These are phyloP conservation scores for Yponomeuta plumbellus DNA, from an alignment of 2,888 invertebrate species.

Conservation along the genomic window DNA sequence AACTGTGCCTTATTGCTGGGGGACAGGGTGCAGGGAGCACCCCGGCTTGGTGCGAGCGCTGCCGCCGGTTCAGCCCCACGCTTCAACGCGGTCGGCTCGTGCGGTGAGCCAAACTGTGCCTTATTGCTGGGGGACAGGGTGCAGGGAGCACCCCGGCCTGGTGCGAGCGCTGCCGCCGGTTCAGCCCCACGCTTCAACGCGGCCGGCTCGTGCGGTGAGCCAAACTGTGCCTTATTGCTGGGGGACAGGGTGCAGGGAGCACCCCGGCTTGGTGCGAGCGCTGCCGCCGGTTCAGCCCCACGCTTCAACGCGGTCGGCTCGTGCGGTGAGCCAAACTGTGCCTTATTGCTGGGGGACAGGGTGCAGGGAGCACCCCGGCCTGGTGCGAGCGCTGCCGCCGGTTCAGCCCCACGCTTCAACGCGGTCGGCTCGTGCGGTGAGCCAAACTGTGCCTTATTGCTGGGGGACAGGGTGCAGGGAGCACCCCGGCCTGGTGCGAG, in stretches of 20 bases:
- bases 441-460: conserved; percentile 66
- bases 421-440: conserved; percentile 27
- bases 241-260: conserved; percentile 41
- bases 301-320: conserved; percentile 39
- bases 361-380: conserved; percentile 81
- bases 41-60: conserved; percentile 83
- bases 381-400: conserved; percentile 81
- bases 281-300: conserved; percentile 82
- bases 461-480: conserved; percentile 63
- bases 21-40: conserved; percentile 64
- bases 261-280: conserved; percentile 87
- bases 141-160: conserved; percentile 85
- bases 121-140: neutral
- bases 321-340: conserved; percentile 44
- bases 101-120: conserved; percentile 33
- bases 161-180: conserved; percentile 79
- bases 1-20: conserved; percentile 76
- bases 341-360: conserved; percentile 47
- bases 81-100: conserved; percentile 69
- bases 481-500: conserved; percentile 88
- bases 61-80: conserved; percentile 83
- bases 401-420: conserved; percentile 78
- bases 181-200: conserved; percentile 75
- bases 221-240: conserved; percentile 66
- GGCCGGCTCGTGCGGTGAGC: conserved; percentile 27